Percentiles rank a stretch among this genome's conserved stretches.
Evolutionary conservation across 2,888 invertebrate genomes (phyloP).

Genomic region (Cryptocephalus moraei): DNA sequence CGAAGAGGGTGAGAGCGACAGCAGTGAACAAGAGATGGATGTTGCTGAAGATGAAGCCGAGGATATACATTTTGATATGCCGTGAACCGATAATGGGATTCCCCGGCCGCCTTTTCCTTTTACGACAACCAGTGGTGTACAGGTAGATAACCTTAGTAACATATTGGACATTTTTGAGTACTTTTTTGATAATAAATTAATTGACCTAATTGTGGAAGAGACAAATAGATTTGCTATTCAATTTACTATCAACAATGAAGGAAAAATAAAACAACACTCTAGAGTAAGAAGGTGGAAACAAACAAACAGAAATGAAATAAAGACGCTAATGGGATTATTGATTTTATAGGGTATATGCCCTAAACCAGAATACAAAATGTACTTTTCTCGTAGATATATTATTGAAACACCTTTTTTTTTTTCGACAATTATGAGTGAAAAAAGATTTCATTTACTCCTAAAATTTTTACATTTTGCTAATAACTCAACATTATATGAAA

Average conservation of each 20-base stretch:
- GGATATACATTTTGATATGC: slow-evolving; percentile 2
- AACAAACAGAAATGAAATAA: neutral
- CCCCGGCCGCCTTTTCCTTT: slow-evolving; percentile 1
- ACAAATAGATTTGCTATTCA: no score
- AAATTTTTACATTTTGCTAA: no score
- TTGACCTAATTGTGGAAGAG: no score
- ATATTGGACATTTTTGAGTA: slow-evolving; percentile 3
- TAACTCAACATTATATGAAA: no score
- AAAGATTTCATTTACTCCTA: no score
- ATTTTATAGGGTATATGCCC: slow-evolving; percentile 1
- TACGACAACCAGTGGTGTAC: slow-evolving; percentile 1
- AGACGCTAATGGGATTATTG: neutral
- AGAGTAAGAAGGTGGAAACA: slow-evolving; percentile 1
- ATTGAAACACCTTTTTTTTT: no score
- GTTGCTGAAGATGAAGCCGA: neutral
- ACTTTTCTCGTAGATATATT: no score
- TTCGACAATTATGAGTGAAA: no score
- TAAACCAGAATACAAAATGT: neutral
- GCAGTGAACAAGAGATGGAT: neutral
- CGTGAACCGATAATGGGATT: slow-evolving; percentile 3
- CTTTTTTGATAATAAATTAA: no score
- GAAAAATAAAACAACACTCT: neutral
- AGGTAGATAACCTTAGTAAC: slow-evolving; percentile 1
- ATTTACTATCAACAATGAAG: neutral
- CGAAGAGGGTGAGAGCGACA: neutral